Conservation (phyloP, 2,797 vertebrate species). For the Capromys pilorides region DNA sequence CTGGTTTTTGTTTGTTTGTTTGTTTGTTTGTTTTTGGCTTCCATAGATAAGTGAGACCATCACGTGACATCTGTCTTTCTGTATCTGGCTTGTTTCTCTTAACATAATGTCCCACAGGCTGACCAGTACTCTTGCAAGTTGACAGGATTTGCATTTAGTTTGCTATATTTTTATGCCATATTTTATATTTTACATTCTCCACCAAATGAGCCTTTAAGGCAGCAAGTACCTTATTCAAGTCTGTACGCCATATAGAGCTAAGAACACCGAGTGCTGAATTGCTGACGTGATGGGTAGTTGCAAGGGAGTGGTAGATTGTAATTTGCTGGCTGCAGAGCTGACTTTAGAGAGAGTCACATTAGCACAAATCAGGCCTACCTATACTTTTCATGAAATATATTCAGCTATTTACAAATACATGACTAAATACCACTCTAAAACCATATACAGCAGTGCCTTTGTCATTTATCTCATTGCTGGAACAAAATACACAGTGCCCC, state of each 20-base stretch:
- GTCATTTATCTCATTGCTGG: not conserved
- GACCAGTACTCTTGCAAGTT: not conserved
- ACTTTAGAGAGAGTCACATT: not conserved
- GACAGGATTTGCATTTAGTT: not conserved
- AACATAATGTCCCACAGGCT: not conserved
- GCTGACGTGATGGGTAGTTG: too few relatives aligned
- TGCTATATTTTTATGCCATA: not conserved
- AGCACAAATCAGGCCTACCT: not conserved
- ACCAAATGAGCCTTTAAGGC: not conserved
- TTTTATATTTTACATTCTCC: not conserved
- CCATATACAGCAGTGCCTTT: not conserved
- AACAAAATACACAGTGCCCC: not conserved
- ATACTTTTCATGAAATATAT: not conserved
- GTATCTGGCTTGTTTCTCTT: not conserved
- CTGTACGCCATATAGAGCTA: not conserved
- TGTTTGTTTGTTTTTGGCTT: not conserved
- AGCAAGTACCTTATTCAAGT: not conserved
- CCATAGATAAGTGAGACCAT: not conserved
- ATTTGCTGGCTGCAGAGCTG: not conserved
- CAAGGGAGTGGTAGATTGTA: not conserved
- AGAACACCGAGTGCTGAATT: not conserved
- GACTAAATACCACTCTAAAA: not conserved
- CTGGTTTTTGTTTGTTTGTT: not conserved
- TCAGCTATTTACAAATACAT: not conserved
- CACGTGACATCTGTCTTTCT: not conserved